Conservation (phyloP, 1,140 invertebrate genomes). For the Paracyclopina nana region DNA sequence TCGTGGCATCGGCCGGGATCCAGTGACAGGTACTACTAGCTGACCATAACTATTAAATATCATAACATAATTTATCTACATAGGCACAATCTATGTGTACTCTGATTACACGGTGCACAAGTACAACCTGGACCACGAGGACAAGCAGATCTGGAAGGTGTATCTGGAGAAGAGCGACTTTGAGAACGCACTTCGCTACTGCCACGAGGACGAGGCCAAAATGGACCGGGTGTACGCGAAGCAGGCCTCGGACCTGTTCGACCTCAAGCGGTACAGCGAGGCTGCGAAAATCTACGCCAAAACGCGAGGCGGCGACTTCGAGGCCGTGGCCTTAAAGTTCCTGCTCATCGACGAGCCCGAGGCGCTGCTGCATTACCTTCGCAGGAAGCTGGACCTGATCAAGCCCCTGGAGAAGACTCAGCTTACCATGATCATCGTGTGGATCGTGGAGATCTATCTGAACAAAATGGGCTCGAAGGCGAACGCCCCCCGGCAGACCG, state of each 20-base stretch:
- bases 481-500: constrained; percentile 39
- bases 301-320: constrained; percentile 76
- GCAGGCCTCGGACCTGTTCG: constrained; percentile 71
- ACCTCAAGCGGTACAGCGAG: constrained; percentile 49
- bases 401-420: constrained; percentile 35
- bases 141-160: constrained; percentile 68
- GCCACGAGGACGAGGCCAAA: constrained; percentile 49
- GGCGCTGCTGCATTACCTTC: constrained; percentile 64
- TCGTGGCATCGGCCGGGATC: constrained; percentile 59
- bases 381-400: constrained; percentile 30
- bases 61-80: too few species aligned
- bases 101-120: constrained; percentile 62
- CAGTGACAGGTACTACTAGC: constrained; percentile 45
- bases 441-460: constrained; percentile 77
- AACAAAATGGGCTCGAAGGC: constrained; percentile 40
- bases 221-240: constrained; percentile 63
- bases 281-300: constrained; percentile 72
- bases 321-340: constrained; percentile 82
- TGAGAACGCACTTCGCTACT: constrained; percentile 52
- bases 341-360: constrained; percentile 56
- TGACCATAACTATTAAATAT: too few species aligned
- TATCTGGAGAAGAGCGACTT: constrained; percentile 71
- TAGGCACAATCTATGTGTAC: constrained; percentile 46
- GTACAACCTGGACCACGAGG: constrained; percentile 63
- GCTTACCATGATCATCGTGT: constrained; percentile 73